Conservation (phyloP, 2,113 vertebrate species). For the Mustelus asterias region DNA sequence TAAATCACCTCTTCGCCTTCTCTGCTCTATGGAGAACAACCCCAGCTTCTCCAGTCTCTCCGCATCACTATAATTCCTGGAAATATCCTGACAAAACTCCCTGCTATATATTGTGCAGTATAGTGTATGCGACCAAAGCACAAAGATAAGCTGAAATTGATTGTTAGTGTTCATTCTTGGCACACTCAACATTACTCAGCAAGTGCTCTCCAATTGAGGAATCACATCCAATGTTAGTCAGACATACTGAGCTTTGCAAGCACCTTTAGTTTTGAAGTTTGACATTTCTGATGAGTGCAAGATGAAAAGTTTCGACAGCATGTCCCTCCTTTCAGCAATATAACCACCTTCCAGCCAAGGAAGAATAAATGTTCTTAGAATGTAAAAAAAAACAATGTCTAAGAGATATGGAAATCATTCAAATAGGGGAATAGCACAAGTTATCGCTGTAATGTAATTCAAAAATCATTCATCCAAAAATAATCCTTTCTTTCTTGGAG, state of each 20-base stretch:
- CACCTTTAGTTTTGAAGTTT: too few relatives aligned
- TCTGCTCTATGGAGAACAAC: not conserved
- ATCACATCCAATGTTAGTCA: too few relatives aligned
- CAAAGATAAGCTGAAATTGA: too few relatives aligned
- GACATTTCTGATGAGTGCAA: too few relatives aligned
- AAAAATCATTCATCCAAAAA: constrained; percentile 16
- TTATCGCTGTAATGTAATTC: not conserved
- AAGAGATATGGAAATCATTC: constrained; percentile 15
- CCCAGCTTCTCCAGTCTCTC: not conserved
- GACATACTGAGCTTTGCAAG: too few relatives aligned
- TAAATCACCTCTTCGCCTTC: not conserved
- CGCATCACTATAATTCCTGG: not conserved
- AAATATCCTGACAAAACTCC: not conserved
- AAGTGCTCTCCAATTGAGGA: too few relatives aligned
- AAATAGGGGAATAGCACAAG: not conserved
- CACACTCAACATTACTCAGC: too few relatives aligned
- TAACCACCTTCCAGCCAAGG: not conserved
- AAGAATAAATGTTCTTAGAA: not conserved
- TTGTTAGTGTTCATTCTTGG: too few relatives aligned
- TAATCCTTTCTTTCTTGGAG: constrained; percentile 8
- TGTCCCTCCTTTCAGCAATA: not conserved
- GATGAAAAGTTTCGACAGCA: too few relatives aligned
- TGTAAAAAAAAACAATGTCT: not conserved
- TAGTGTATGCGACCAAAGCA: too few relatives aligned
- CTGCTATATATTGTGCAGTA: too few relatives aligned